A percentile compares a stretch with the other conserved stretches of the same genome.
These are phyloP conservation scores for Palaemon carinicauda DNA, from an alignment of 1,140 invertebrate genomes.

Conservation along the genomic window DNA sequence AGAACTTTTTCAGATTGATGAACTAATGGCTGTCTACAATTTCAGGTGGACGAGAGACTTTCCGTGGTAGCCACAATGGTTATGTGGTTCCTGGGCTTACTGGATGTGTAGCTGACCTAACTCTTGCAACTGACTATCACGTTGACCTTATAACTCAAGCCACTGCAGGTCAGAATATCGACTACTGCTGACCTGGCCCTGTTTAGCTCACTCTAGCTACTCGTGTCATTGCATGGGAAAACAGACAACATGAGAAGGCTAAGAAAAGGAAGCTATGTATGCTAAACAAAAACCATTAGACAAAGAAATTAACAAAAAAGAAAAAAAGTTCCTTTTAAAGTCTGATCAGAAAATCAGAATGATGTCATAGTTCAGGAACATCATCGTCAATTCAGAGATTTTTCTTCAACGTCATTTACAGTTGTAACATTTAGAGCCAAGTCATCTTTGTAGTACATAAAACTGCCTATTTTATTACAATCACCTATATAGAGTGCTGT, in stretches of 20 bases:
- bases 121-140: conserved; percentile 80
- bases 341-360: neutral
- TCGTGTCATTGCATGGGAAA: neutral
- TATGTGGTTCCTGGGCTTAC: conserved; percentile 76
- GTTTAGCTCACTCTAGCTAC: no score
- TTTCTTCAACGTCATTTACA: neutral
- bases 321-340: neutral
- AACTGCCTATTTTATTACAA: no score
- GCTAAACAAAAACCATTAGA: neutral
- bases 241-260: neutral
- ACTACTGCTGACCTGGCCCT: conserved; percentile 62
- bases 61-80: conserved; percentile 71
- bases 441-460: no score
- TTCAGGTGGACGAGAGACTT: conserved; percentile 80
- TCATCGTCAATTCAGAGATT: neutral
- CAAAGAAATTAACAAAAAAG: neutral
- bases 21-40: conserved; percentile 20
- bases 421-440: no score
- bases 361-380: neutral
- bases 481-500: no score
- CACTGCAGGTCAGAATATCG: conserved; percentile 69
- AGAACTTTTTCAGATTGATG: neutral
- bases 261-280: neutral
- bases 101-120: conserved; percentile 82
- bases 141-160: conserved; percentile 71